A percentile compares a stretch with the other conserved stretches of the same genome.
Evolutionary conservation across 1,140 invertebrate genomes (phyloP).

Genomic region (Holcopasites calliopsidis): DNA sequence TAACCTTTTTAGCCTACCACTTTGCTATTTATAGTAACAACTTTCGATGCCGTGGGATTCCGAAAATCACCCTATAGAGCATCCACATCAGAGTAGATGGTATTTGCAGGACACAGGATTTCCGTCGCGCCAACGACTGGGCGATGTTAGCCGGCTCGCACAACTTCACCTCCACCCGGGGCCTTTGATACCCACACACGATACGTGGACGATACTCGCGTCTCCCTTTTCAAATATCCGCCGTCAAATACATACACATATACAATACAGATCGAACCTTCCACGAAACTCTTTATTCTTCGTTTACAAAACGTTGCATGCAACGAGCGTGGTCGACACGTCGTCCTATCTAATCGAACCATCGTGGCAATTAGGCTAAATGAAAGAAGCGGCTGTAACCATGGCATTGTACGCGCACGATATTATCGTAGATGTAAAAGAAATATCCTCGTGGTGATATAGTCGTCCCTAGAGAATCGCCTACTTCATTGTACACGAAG

Average conservation of each 20-base stretch:
- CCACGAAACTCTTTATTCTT: not conserved
- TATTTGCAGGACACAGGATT: not conserved
- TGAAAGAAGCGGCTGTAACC: conserved; percentile 39
- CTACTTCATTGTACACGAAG: conserved; percentile 49
- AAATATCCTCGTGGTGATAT: not conserved
- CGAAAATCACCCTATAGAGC: no score
- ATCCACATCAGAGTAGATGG: no score
- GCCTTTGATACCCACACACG: not conserved
- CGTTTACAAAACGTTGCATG: not conserved
- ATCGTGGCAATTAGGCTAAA: conserved; percentile 48
- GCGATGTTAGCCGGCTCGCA: no score
- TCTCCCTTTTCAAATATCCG: not conserved
- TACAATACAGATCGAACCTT: not conserved
- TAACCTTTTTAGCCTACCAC: not conserved
- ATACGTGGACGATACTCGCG: not conserved
- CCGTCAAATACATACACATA: no score
- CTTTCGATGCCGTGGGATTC: not conserved
- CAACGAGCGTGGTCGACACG: not conserved
- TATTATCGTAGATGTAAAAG: conserved; percentile 32
- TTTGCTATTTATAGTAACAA: not conserved
- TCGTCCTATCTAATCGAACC: not conserved
- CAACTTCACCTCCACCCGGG: not conserved
- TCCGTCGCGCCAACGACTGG: not conserved
- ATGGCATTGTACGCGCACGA: conserved; percentile 30
- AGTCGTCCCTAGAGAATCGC: conserved; percentile 48